Conservation (phyloP, 2,797 vertebrate species). For the Melanotaenia boesemani region DNA sequence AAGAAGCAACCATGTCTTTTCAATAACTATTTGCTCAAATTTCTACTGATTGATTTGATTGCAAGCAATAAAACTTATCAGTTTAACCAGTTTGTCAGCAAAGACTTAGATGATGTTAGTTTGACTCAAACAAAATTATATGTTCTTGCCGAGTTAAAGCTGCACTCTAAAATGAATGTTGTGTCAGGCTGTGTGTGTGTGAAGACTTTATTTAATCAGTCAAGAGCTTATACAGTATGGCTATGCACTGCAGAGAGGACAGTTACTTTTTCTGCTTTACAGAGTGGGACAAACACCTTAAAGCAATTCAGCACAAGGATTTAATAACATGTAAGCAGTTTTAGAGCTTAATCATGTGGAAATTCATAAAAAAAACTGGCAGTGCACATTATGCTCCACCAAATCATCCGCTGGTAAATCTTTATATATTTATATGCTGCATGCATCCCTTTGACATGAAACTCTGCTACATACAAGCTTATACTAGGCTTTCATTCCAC, state of each 20-base stretch:
- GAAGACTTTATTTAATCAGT: conserved; percentile 14
- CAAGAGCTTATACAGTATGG: neutral
- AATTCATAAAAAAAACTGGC: neutral
- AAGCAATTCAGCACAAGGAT: neutral
- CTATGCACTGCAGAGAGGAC: conserved; percentile 1
- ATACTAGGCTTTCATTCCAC: too few relatives aligned
- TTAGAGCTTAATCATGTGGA: neutral
- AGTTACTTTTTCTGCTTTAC: neutral
- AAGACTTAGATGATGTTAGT: neutral
- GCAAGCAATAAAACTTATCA: neutral
- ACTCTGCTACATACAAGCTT: too few relatives aligned
- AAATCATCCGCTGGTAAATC: neutral
- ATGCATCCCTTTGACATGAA: neutral
- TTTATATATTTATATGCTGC: neutral
- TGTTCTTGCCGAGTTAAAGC: too few relatives aligned
- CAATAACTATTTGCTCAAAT: too few relatives aligned
- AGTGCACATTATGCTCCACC: neutral
- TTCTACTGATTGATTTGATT: too few relatives aligned
- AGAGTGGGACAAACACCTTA: conserved; percentile 8
- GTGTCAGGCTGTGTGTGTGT: neutral
- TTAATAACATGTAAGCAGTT: neutral
- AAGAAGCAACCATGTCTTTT: neutral
- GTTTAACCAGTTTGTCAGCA: neutral
- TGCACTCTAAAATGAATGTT: neutral
- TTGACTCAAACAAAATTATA: neutral